phyloP scores from a whole-genome alignment of 2,888 invertebrate genomes.

The Sphecodes monilicornis region DNA sequence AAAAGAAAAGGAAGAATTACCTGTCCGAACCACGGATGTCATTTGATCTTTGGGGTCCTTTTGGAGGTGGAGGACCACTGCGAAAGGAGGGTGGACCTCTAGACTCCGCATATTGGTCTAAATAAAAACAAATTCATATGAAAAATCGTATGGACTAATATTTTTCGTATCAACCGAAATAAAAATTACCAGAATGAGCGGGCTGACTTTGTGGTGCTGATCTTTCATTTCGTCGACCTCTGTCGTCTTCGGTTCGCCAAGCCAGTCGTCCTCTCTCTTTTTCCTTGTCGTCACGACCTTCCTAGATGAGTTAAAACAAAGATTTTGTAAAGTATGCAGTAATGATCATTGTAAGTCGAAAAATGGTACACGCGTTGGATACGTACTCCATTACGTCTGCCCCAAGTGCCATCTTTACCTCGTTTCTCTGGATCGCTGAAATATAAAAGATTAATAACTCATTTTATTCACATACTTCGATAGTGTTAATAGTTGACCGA shows the following conservation, averaged over 20 bases:
- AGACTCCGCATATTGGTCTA: constrained; percentile 74
- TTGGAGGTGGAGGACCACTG: constrained; percentile 47
- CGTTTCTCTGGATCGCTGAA: constrained; percentile 74
- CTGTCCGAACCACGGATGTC: constrained; percentile 75
- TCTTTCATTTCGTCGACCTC: constrained; percentile 73
- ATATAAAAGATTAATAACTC: constrained; percentile 3
- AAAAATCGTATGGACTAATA: not conserved
- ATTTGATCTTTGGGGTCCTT: constrained; percentile 64
- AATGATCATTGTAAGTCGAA: not conserved
- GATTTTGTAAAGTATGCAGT: constrained; percentile 8
- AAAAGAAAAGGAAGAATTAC: constrained; percentile 54
- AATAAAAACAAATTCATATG: not conserved
- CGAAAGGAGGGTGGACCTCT: constrained; percentile 71
- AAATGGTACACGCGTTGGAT: not conserved
- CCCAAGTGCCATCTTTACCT: constrained; percentile 76
- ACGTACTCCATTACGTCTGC: constrained; percentile 80
- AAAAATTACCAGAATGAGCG: constrained; percentile 72
- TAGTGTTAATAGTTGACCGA: not conserved
- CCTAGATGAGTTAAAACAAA: constrained; percentile 65
- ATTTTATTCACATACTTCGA: not conserved
- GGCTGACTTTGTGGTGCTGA: constrained; percentile 67
- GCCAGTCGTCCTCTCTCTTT: constrained; percentile 73
- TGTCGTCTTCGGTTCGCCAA: constrained; percentile 80
- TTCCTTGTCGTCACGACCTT: constrained; percentile 78
- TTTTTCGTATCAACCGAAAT: not conserved